A percentile compares a stretch with the other conserved stretches of the same genome.
These are phyloP conservation scores for Poeciliopsis turrubarensis DNA, from an alignment of 2,113 vertebrate species.

Conservation along the genomic window DNA sequence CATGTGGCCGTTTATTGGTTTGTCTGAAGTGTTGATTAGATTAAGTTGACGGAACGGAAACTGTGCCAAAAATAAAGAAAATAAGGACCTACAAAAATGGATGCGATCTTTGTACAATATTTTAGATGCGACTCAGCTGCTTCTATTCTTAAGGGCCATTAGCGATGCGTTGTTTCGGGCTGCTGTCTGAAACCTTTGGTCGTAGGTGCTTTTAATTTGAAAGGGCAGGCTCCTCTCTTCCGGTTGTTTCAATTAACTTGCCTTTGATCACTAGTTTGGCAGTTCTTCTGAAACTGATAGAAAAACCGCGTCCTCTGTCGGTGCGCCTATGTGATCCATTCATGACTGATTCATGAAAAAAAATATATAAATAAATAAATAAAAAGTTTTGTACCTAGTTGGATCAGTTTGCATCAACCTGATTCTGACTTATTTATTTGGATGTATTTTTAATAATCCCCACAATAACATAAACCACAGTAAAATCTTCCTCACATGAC, in stretches of 20 bases:
- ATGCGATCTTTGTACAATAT: background rate
- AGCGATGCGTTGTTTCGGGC: no score
- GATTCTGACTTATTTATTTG: background rate
- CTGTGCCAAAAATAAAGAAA: background rate
- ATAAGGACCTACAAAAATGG: background rate
- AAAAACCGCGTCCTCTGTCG: constrained; percentile 53
- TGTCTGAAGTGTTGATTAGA: no score
- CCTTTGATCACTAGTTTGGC: constrained; percentile 2
- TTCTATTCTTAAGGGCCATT: no score
- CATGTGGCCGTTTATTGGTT: no score
- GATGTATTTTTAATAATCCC: background rate
- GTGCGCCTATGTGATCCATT: constrained; percentile 27
- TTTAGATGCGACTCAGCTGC: no score
- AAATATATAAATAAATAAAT: no score
- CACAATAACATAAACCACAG: no score
- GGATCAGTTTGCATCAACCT: background rate
- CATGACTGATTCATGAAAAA: constrained; percentile 6
- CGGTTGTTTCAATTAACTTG: constrained; percentile 17
- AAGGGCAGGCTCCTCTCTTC: background rate
- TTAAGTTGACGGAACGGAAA: no score
- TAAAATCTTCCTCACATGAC: background rate
- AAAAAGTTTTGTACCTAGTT: background rate
- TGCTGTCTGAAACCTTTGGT: no score
- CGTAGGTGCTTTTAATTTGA: constrained; percentile 24
- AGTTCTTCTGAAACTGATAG: constrained; percentile 1